Evolutionary conservation across 2,888 invertebrate species (phyloP), one percentile per base, ranked within the genome.

Genomic region (Hedya salicella): DNA sequence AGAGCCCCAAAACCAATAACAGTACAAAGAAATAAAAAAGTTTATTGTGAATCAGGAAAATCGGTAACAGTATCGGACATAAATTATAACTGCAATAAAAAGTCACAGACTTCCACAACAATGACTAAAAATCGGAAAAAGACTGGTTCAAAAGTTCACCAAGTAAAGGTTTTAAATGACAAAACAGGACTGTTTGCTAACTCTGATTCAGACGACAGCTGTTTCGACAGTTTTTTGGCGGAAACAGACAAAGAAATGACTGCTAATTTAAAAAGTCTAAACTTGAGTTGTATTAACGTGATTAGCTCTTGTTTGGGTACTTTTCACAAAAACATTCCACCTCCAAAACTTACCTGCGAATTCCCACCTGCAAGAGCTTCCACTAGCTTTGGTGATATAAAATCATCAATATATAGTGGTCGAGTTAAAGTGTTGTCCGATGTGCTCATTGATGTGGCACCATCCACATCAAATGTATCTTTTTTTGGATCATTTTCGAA

Each of bases 241-340:
- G 40, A 40, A 6, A 25, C 25, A 25, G 25, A 25, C 25, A 4
- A 6, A 25, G 25, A 25, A 25, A 4, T 25, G 25, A n/a, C n/a
- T n/a, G n/a, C n/a, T n/a, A n/a, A n/a, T n/a, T n/a, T n/a, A n/a
- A n/a, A n/a, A n/a, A n/a, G 25, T 6, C 25, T 25, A 25, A 25
- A 6, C 25, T 4, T 25, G 25, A 3, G 3, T 25, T 25, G 25
- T 6, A 6, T 25, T 25, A 25, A 25, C 3, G 25, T 25, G 25
- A 25, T 25, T n/a, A 40, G n/a, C 40, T n/a, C n/a, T 40, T 40
- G n/a, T n/a, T n/a, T 40, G 40, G n/a, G n/a, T 40, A 40, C 40
- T 3, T 13, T n/a, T 40, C 13, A 40, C n/a, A 5, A 40, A n/a
- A 3, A n/a, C n/a, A n/a, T 40, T 40, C 2, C n/a, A 40, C n/a